Base-by-base conservation (phyloP, 2,797 vertebrate genomes). In the Tapirus indicus region DNA sequence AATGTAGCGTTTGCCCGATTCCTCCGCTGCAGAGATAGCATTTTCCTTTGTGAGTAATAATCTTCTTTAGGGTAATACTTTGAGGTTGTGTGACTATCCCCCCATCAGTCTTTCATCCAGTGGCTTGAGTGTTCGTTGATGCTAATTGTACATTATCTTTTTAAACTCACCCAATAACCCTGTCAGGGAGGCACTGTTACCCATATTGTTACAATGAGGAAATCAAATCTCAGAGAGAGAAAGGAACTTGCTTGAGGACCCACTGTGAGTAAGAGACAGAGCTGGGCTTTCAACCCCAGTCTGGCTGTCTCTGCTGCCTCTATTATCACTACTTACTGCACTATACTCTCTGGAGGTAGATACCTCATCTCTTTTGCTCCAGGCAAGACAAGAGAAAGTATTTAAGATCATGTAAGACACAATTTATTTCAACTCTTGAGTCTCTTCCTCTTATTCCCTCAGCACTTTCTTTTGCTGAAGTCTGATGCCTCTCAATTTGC, bases 341-440 rank as follows among this genome's bases (percentile, higher is more conserved):
- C 1, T 9, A 1, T 10, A 29, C 49, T 18, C 6, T 6, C 29
- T 49, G 69, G 56, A 90, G 68, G 47, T 3, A 68, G n/a, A 44
- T 41, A 38, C 84, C 41, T 77, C 89, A 80, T 92, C 56, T 71
- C 44, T 87, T 93, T 96, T 91, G 94, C 90, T 95, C 35, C 60
- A 95, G 91, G 90, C 49, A 90, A 96, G 92, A 96, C 35, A 54
- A 93, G 93, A 80, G 82, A 87, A 86, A 10, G 64, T 69, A 66
- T 66, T 92, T 35, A 69, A 95, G 87, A 94, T 92, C 64, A 80
- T 27, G 32, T 78, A 75, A 87, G 75, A 87, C 78, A 89, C 64
- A 49, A 44, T 93, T 95, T 74, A 72, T 95, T 93, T 95, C 58
- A 88, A 56, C 79, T 93, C 77, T 58, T 14, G 0, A 44, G 7